Conservation (phyloP, 2,113 vertebrate genomes). For the Pardalotus punctatus region DNA sequence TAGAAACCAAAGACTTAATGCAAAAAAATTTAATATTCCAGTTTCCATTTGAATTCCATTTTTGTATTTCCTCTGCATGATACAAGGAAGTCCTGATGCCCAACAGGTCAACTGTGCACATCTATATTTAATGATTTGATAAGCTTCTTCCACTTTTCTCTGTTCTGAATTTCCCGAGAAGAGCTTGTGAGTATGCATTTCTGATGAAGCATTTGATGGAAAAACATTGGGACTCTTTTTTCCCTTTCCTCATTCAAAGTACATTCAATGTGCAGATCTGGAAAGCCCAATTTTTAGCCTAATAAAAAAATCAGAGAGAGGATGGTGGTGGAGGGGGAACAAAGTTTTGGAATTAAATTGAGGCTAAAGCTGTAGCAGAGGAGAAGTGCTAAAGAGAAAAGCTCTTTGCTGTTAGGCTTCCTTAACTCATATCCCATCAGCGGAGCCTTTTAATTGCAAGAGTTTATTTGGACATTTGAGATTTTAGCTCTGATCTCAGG, state of each 20-base stretch:
- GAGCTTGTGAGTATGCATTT: constrained; percentile 17
- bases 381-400: background rate
- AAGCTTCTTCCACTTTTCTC: background rate
- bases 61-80: background rate
- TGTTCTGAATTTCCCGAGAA: background rate
- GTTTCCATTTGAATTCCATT: background rate
- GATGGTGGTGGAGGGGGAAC: background rate
- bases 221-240: background rate
- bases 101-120: background rate
- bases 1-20: background rate
- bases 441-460: background rate
- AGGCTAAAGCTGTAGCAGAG: background rate
- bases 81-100: background rate
- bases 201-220: constrained; percentile 43
- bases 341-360: background rate
- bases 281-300: background rate
- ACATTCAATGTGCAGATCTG: background rate
- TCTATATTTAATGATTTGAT: constrained; percentile 57
- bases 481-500: background rate
- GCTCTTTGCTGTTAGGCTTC: background rate
- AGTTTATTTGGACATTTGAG: background rate
- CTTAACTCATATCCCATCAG: background rate
- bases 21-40: background rate
- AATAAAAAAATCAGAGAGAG: background rate
- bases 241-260: background rate